Conservation (phyloP, 2,113 vertebrate species). For the Forbesichthys agassizii region DNA sequence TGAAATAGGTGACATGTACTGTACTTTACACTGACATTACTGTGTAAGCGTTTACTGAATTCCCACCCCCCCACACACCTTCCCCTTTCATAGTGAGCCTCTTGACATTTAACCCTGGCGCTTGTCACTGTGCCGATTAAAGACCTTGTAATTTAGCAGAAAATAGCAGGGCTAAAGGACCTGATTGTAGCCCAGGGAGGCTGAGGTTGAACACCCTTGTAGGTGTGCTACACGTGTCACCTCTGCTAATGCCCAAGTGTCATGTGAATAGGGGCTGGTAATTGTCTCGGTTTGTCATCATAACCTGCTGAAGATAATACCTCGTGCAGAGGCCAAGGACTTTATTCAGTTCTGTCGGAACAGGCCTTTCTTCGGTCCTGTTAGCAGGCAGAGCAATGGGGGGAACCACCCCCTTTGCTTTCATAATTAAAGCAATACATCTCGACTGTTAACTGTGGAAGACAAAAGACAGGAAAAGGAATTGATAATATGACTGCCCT, state of each 20-base stretch:
- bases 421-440: conserved; percentile 69
- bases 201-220: background rate
- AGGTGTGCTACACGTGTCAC: background rate
- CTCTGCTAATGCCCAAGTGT: background rate
- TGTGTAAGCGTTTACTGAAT: conserved; percentile 17
- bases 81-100: conserved; percentile 11
- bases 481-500: conserved; percentile 50
- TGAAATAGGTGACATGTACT: conserved; percentile 13
- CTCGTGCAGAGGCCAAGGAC: conserved; percentile 14
- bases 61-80: too few relatives aligned
- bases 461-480: conserved; percentile 51
- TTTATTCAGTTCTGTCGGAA: conserved; percentile 24
- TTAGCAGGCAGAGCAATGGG: conserved; percentile 30
- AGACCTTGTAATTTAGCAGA: conserved; percentile 48
- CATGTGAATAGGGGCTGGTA: conserved; percentile 30
- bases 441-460: conserved; percentile 52
- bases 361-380: conserved; percentile 38
- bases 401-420: conserved; percentile 31
- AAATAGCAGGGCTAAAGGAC: conserved; percentile 28
- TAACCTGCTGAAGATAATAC: conserved; percentile 40
- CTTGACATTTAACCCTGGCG: conserved; percentile 25
- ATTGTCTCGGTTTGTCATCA: conserved; percentile 44
- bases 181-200: background rate
- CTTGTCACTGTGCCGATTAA: conserved; percentile 36
- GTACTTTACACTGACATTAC: background rate